Evolutionary conservation across 2,888 invertebrate species (phyloP).

Genomic region (Phragmatobia fuliginosa): DNA sequence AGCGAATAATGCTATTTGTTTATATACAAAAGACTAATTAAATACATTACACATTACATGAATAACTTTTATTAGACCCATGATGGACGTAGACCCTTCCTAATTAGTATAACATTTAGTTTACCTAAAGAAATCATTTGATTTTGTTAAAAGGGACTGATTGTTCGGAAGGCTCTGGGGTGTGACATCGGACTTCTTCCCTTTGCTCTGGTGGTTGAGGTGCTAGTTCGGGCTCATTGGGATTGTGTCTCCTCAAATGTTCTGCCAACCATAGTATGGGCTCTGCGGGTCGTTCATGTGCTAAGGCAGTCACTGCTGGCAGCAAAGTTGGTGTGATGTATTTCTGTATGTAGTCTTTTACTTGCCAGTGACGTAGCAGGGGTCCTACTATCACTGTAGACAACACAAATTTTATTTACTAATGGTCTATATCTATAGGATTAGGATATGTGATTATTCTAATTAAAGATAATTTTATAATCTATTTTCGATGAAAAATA

Average conservation of each 20-base stretch:
- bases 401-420: background rate
- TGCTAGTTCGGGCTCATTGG: conserved; percentile 88
- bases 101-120: background rate
- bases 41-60: no score
- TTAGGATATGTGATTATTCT: no score
- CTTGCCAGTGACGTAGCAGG: conserved; percentile 86
- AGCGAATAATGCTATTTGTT: no score
- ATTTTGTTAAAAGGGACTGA: conserved; percentile 61
- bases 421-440: no score
- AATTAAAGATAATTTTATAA: no score
- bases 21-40: no score
- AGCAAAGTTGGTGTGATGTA: conserved; percentile 88
- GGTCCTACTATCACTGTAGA: conserved; percentile 91
- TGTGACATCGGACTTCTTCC: conserved; percentile 69
- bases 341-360: conserved; percentile 90
- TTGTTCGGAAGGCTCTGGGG: conserved; percentile 69
- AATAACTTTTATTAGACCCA: no score
- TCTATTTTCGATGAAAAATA: no score
- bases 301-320: conserved; percentile 88
- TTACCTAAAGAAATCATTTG: background rate
- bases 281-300: conserved; percentile 90
- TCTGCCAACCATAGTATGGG: conserved; percentile 93
- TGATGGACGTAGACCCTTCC: no score
- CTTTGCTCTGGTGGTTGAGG: conserved; percentile 58
- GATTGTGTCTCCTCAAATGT: conserved; percentile 91